These are phyloP conservation scores for Mastomys natalensis DNA, from an alignment of 2,113 vertebrate genomes.

Conservation along the genomic window DNA sequence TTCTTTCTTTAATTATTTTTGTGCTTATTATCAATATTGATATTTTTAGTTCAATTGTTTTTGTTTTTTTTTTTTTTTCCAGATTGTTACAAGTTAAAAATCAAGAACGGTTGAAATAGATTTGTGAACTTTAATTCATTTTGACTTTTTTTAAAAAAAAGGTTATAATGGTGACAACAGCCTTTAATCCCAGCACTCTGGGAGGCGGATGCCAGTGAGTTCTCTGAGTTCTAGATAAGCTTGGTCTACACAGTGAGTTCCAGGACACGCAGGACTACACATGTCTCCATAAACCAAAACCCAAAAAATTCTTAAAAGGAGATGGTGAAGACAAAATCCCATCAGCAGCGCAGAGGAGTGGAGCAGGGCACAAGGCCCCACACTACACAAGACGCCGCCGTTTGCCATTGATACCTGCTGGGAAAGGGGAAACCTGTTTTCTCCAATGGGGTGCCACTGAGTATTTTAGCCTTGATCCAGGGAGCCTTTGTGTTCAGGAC, in stretches of 20 bases:
- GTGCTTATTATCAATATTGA: background rate
- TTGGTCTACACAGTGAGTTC: background rate
- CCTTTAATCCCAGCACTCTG: background rate
- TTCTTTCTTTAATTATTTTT: background rate
- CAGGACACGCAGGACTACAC: background rate
- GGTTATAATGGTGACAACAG: background rate
- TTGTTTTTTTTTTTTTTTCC: conserved; percentile 12
- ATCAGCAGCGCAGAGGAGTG: background rate
- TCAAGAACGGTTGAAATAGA: background rate
- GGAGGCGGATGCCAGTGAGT: background rate
- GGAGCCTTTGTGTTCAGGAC: background rate
- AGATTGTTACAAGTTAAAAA: background rate
- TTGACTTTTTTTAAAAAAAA: too few species aligned
- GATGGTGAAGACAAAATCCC: background rate
- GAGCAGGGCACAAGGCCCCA: background rate
- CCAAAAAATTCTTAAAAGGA: background rate
- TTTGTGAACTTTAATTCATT: background rate
- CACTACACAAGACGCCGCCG: background rate
- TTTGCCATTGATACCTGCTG: background rate
- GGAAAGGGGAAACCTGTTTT: background rate
- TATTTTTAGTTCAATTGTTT: background rate
- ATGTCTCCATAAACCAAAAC: background rate
- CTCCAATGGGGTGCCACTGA: background rate
- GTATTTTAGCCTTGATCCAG: background rate
- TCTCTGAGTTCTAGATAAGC: background rate